These are phyloP conservation scores for Lepidocolaptes lacrymiger DNA, from an alignment of 2,797 vertebrate genomes.

Conservation along the genomic window DNA sequence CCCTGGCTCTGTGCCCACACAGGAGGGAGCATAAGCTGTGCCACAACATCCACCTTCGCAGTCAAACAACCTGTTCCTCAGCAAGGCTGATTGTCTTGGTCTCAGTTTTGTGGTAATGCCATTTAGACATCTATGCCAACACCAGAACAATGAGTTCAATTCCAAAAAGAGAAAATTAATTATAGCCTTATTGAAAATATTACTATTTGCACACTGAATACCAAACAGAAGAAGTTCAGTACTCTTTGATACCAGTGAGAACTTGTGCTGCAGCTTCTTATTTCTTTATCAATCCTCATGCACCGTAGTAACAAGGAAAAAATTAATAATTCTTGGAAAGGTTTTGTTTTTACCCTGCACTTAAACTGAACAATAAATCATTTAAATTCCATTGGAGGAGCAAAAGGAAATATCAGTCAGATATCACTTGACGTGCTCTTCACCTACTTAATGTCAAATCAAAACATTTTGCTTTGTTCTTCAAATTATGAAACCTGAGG, in stretches of 20 bases:
- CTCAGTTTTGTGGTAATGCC: neutral
- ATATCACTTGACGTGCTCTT: neutral
- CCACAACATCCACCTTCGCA: neutral
- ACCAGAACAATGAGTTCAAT: neutral
- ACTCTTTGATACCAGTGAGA: neutral
- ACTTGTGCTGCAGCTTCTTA: accelerated
- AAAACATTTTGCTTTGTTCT: neutral
- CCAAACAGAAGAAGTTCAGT: neutral
- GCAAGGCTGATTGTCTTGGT: neutral
- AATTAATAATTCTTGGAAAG: neutral
- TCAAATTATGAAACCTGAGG: neutral
- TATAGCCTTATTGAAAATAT: neutral
- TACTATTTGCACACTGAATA: neutral
- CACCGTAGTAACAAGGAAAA: neutral
- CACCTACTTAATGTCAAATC: neutral
- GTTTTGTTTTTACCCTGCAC: neutral
- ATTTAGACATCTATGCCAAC: neutral
- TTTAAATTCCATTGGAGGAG: neutral
- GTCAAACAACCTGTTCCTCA: neutral
- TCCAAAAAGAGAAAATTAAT: neutral
- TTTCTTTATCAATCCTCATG: neutral
- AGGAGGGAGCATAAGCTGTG: neutral
- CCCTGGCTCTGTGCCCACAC: neutral
- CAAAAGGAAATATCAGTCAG: neutral
- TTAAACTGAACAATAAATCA: neutral